Base-by-base conservation (phyloP, 2,113 vertebrate species). In the Polyodon spathula region DNA sequence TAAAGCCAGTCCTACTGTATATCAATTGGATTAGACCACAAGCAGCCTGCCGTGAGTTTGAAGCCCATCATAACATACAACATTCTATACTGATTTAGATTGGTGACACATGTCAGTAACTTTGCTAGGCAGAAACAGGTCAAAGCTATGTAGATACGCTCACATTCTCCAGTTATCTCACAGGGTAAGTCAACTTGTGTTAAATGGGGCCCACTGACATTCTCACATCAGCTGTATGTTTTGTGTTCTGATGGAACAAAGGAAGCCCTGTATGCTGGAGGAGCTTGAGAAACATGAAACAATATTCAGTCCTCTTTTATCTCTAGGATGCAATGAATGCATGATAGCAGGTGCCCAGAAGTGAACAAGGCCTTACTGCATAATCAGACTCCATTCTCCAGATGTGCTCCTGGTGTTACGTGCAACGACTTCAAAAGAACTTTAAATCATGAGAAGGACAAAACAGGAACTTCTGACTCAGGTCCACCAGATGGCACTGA, bases 301-400 rank as follows among this genome's bases (percentile, higher is more conserved):
- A 67, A 42, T 60, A n/a, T 15, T 63, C 56, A 51, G 10, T 64
- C 59, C 51, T 58, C 65, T 81, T 78, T 81, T 67, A 75, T 73
- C 67, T 73, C 55, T 40, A 58, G 62, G 65, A 68, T 77, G 63
- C 72, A 77, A 75, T 63, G 66, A 10, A 54, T 76, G 52, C 37
- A 56, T 76, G 69, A 72, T 60, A 65, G 60, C 39, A 59, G 61
- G 71, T 68, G 72, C 69, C 68, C 66, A 71, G 55, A 57, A 68
- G 43, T 60, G 65, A 73, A 8, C 0, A 2, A 52, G 60, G 41
- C 58, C 71, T 7, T 48, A 64, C 41, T 66, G 65, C 54, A 61
- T 68, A 72, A 73, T 57, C 41, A 76, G 64, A 41, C 51, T 63
- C 44, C 39, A 40, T 68, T 69, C 60, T 76, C 61, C 73, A 71